Evolutionary conservation across 2,797 vertebrate species (phyloP).

Genomic region (Enoplosus armatus): DNA sequence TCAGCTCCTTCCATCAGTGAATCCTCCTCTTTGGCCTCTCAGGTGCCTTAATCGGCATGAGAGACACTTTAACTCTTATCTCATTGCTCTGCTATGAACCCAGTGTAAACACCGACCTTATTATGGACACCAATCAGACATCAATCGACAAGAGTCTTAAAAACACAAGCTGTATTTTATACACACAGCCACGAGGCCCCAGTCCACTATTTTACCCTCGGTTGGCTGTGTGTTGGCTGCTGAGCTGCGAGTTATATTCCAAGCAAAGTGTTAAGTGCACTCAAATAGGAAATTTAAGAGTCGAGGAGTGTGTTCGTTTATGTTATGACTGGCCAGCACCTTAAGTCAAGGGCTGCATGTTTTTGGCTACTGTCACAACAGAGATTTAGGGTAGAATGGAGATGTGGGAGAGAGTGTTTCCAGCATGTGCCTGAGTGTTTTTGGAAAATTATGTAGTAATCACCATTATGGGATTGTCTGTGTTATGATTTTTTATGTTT

Average conservation of each 20-base stretch:
- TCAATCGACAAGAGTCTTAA: slow-evolving; percentile 17
- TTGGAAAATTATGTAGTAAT: slow-evolving; percentile 26
- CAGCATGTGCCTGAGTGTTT: slow-evolving; percentile 38
- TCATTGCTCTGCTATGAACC: slow-evolving; percentile 28
- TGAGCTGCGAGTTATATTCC: not conserved
- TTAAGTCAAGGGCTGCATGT: slow-evolving; percentile 60
- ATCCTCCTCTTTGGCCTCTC: slow-evolving; percentile 9
- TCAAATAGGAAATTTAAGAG: slow-evolving; percentile 64
- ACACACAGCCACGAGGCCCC: slow-evolving; percentile 17
- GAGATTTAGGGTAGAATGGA: slow-evolving; percentile 53
- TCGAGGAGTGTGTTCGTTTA: slow-evolving; percentile 60
- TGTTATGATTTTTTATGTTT: slow-evolving; percentile 40
- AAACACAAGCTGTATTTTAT: slow-evolving; percentile 45
- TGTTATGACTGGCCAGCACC: slow-evolving; percentile 69
- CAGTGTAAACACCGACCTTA: slow-evolving; percentile 49
- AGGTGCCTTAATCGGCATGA: slow-evolving; percentile 26
- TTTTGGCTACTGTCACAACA: slow-evolving; percentile 55
- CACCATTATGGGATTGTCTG: slow-evolving; percentile 16
- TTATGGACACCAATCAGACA: slow-evolving; percentile 49
- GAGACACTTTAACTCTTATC: slow-evolving; percentile 19
- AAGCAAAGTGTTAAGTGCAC: slow-evolving; percentile 60
- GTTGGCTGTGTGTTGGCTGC: slow-evolving; percentile 9
- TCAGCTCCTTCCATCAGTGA: slow-evolving; percentile 1
- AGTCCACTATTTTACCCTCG: slow-evolving; percentile 6
- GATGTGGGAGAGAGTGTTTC: slow-evolving; percentile 29